Evolutionary conservation across 2,113 vertebrate species (phyloP).

Genomic region (Chelonoidis abingdonii): DNA sequence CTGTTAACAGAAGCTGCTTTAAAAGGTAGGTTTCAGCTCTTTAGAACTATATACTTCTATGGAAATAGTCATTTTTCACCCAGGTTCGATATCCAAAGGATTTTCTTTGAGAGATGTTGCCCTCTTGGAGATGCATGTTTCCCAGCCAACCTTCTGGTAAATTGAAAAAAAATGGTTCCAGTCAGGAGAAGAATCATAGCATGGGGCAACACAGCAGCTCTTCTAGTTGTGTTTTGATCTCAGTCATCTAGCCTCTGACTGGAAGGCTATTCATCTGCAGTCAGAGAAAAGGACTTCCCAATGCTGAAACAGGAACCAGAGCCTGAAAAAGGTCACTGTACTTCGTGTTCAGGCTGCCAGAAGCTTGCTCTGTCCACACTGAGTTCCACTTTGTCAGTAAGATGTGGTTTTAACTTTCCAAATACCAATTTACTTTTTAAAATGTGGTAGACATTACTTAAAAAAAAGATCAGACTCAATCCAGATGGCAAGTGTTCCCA

Average conservation of each 20-base stretch:
- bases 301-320: neutral
- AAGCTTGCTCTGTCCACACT: neutral
- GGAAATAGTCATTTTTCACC: neutral
- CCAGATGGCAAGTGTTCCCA: neutral
- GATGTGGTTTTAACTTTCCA: conserved; percentile 19
- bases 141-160: neutral
- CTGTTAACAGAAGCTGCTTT: neutral
- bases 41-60: neutral
- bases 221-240: neutral
- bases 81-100: neutral
- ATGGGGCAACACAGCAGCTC: neutral
- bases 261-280: neutral
- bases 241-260: neutral
- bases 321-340: conserved; percentile 1
- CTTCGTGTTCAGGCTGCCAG: rapidly evolving
- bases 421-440: conserved; percentile 8
- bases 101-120: neutral
- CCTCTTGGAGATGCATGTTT: neutral
- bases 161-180: neutral
- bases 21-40: neutral
- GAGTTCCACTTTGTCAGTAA: neutral
- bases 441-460: neutral
- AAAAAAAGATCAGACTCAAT: neutral
- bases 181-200: neutral
- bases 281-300: conserved; percentile 16